Conservation (phyloP, 2,113 vertebrate species). For the Xenus cinereus region DNA sequence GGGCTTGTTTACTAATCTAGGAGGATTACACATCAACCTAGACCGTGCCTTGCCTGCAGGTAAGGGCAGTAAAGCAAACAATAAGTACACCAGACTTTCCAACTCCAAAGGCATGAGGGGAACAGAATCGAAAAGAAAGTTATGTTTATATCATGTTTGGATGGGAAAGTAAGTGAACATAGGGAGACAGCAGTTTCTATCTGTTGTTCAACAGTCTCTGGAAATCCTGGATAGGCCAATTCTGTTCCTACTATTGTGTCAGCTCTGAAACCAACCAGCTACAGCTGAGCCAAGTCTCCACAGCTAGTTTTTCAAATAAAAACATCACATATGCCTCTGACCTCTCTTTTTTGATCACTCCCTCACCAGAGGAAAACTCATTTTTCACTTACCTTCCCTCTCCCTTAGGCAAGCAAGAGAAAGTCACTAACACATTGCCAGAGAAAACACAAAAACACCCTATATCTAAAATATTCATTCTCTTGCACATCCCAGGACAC, state of each 20-base stretch:
- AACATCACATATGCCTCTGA: neutral
- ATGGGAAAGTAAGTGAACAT: neutral
- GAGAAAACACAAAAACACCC: neutral
- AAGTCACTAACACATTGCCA: neutral
- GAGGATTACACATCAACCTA: neutral
- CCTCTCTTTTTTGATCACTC: neutral
- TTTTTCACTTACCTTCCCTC: neutral
- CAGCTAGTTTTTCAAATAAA: neutral
- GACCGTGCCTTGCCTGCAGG: slow-evolving; percentile 2
- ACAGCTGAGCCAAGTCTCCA: neutral
- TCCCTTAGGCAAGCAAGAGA: neutral
- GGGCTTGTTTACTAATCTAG: slow-evolving; percentile 22
- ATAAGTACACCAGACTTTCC: neutral
- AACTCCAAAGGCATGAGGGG: neutral
- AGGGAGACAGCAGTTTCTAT: neutral
- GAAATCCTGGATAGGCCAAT: neutral
- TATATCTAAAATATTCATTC: neutral
- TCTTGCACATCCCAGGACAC: neutral
- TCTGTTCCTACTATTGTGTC: neutral
- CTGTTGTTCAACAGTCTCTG: neutral
- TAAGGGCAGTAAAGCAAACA: neutral
- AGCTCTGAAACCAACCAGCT: neutral
- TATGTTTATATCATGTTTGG: neutral
- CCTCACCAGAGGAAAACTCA: neutral
- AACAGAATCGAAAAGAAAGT: neutral